phyloP scores from a whole-genome alignment of 1,140 invertebrate species.

The Ips typographus region DNA sequence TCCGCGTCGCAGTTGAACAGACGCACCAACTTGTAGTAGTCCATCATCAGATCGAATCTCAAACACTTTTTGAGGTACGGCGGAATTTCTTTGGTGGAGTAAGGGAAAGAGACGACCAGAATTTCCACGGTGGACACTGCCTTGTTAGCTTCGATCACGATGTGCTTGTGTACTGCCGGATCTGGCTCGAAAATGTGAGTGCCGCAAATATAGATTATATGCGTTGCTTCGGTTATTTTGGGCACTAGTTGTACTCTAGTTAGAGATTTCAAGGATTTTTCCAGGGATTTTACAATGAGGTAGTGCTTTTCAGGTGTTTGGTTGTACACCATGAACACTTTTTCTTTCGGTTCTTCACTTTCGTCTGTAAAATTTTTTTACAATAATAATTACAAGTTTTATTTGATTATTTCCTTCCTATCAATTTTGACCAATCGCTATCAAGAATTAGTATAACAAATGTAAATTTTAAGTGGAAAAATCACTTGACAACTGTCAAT shows the following conservation, averaged over 20 bases:
- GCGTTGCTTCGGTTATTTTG: conserved; percentile 29
- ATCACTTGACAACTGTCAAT: background rate
- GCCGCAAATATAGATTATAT: conserved; percentile 40
- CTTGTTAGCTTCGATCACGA: conserved; percentile 34
- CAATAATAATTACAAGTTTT: too few relatives aligned
- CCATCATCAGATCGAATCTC: conserved; percentile 38
- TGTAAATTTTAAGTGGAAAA: too few relatives aligned
- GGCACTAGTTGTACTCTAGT: conserved; percentile 27
- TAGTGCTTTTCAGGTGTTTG: conserved; percentile 41
- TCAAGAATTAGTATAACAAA: too few relatives aligned
- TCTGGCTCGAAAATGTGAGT: conserved; percentile 31
- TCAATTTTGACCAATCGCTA: too few relatives aligned
- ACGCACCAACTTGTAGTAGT: conserved; percentile 35
- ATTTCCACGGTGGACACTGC: conserved; percentile 23
- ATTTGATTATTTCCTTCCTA: too few relatives aligned
- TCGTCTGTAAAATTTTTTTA: conserved; percentile 16
- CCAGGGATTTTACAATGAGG: conserved; percentile 30
- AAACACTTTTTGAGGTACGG: conserved; percentile 29
- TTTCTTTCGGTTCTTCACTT: conserved; percentile 15
- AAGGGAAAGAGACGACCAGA: conserved; percentile 30
- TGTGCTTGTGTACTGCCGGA: conserved; percentile 27
- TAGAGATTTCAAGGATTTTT: conserved; percentile 28
- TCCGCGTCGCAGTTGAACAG: conserved; percentile 30
- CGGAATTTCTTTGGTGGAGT: conserved; percentile 37
- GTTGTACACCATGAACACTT: conserved; percentile 34